Evolutionary conservation across 2,797 vertebrate genomes (phyloP).

Genomic region (Perodicticus potto): DNA sequence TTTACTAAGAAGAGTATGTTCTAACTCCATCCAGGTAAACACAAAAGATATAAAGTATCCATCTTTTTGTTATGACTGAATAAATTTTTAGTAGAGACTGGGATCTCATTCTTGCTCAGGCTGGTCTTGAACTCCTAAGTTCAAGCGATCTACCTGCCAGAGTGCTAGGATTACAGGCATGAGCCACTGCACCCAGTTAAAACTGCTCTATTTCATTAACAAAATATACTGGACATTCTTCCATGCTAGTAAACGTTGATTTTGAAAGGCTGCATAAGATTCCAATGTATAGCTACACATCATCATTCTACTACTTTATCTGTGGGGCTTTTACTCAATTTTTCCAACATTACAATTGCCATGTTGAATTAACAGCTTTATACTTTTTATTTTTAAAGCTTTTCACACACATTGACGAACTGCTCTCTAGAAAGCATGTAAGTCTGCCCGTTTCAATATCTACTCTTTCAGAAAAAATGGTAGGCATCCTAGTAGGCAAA

Average conservation of each 20-base stretch:
- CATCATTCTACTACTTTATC: not conserved
- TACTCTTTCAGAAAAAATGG: not conserved
- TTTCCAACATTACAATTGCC: not conserved
- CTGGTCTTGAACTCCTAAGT: too few relatives aligned
- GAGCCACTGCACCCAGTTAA: too few relatives aligned
- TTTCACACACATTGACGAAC: not conserved
- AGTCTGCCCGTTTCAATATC: not conserved
- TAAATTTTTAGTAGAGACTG: too few relatives aligned
- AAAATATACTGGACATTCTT: not conserved
- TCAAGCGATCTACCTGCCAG: too few relatives aligned
- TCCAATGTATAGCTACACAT: not conserved
- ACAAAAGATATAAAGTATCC: too few relatives aligned
- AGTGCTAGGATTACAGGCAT: too few relatives aligned
- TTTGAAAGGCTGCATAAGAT: not conserved
- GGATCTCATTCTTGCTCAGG: too few relatives aligned
- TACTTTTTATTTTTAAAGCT: constrained; percentile 1
- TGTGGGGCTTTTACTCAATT: not conserved
- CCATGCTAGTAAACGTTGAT: not conserved
- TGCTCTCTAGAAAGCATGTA: not conserved
- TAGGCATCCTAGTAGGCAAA: not conserved
- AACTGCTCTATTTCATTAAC: not conserved
- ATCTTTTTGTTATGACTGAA: too few relatives aligned
- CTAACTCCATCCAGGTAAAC: too few relatives aligned
- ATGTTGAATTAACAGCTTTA: not conserved
- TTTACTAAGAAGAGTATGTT: too few relatives aligned